phyloP scores from a whole-genome alignment of 2,113 vertebrate genomes.

The Percopsis transmontana region DNA sequence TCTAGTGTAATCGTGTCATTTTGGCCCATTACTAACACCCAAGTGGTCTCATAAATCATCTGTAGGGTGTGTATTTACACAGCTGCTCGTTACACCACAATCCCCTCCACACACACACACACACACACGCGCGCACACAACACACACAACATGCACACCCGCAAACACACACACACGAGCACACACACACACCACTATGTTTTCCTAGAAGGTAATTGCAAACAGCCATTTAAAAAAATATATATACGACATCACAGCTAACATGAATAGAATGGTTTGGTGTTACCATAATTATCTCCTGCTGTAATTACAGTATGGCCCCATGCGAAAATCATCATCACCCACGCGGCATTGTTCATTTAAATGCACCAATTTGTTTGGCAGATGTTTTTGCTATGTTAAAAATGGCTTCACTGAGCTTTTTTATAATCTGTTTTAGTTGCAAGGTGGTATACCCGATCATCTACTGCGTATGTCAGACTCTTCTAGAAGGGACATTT shows the following conservation, averaged over 20 bases:
- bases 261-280: no score
- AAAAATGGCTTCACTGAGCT: no score
- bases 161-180: not conserved
- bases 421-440: no score
- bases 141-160: not conserved
- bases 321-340: no score
- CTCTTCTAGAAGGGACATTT: not conserved
- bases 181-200: slow-evolving; percentile 3
- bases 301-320: no score
- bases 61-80: slow-evolving; percentile 52
- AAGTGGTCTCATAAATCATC: slow-evolving; percentile 65
- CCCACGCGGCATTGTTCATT: no score
- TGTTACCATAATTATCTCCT: no score
- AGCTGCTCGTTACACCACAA: slow-evolving; percentile 52
- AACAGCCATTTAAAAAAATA: not conserved
- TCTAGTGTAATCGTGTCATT: slow-evolving; percentile 6
- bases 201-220: slow-evolving; percentile 11
- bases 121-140: slow-evolving; percentile 5
- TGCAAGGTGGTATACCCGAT: no score
- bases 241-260: no score
- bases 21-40: slow-evolving; percentile 35
- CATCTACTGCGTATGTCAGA: not conserved
- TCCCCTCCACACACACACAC: not conserved
- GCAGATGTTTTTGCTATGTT: no score
- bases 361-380: no score